phyloP scores from a whole-genome alignment of 2,797 vertebrate genomes.

The Sebastes iracundus region DNA sequence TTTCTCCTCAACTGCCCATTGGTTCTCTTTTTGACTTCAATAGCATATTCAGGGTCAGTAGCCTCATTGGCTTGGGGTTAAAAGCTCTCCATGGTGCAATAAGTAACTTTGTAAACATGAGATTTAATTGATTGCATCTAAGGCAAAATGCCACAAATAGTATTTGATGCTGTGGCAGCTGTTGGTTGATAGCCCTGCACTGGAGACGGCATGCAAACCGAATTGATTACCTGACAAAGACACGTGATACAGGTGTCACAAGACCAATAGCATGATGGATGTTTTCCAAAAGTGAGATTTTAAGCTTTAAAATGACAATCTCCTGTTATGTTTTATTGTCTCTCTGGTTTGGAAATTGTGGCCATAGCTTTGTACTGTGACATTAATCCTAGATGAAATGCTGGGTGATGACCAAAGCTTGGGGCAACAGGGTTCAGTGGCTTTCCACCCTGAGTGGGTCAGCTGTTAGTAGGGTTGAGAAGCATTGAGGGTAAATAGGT shows the following conservation, averaged over 20 bases:
- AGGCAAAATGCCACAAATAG: slow-evolving; percentile 39
- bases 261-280: not conserved
- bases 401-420: slow-evolving; percentile 42
- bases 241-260: not conserved
- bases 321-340: not conserved
- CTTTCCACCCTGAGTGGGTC: slow-evolving; percentile 48
- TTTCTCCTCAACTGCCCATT: not conserved
- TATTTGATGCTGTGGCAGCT: slow-evolving; percentile 10
- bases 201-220: not conserved
- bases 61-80: not conserved
- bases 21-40: not conserved
- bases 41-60: not conserved
- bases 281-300: not conserved
- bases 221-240: not conserved
- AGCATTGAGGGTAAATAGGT: slow-evolving; percentile 59
- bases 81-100: slow-evolving; percentile 19
- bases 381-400: slow-evolving; percentile 54
- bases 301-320: not conserved
- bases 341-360: slow-evolving; percentile 11
- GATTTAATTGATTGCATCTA: slow-evolving; percentile 42
- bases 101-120: slow-evolving; percentile 47
- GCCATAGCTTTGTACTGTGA: slow-evolving; percentile 34
- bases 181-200: not conserved
- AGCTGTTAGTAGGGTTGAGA: slow-evolving; percentile 52
- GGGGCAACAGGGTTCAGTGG: slow-evolving; percentile 52